Conservation (phyloP, 1,140 invertebrate species). For the Pseudomyrmex cubaensis region DNA sequence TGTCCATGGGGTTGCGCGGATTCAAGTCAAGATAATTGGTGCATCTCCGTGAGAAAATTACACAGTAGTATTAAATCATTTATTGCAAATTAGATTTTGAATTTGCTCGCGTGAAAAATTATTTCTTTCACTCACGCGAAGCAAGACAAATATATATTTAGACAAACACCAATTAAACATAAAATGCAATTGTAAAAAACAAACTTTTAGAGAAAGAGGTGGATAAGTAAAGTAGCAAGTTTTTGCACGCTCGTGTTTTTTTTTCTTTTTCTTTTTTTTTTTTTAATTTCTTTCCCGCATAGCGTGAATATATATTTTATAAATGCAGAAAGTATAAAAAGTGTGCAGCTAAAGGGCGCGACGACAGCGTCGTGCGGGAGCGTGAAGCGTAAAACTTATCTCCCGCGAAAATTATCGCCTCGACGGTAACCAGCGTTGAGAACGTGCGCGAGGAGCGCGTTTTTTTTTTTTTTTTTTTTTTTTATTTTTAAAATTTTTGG, state of each 20-base stretch:
- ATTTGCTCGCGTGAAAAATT: too few species aligned
- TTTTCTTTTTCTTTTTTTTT: not conserved
- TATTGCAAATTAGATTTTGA: too few species aligned
- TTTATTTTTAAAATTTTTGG: slow-evolving; percentile 47
- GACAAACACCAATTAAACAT: not conserved
- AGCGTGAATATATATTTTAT: slow-evolving; percentile 28
- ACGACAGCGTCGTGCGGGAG: slow-evolving; percentile 22
- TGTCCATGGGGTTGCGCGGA: slow-evolving; percentile 62
- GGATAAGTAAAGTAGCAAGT: too few species aligned
- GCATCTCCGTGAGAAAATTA: slow-evolving; percentile 20
- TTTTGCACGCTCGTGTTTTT: too few species aligned
- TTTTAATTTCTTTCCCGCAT: not conserved
- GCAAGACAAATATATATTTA: not conserved
- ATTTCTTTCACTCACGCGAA: not conserved
- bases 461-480: slow-evolving; percentile 29
- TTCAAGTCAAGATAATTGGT: slow-evolving; percentile 8
- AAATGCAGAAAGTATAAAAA: slow-evolving; percentile 34
- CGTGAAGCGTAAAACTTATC: slow-evolving; percentile 56
- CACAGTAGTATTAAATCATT: too few species aligned
- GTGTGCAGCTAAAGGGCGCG: slow-evolving; percentile 32
- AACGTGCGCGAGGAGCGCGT: slow-evolving; percentile 21
- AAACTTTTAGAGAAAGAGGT: not conserved
- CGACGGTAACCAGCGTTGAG: slow-evolving; percentile 47
- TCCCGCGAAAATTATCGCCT: slow-evolving; percentile 53
- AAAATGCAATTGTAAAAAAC: not conserved